Conservation (phyloP, 2,113 vertebrate genomes). For the Alligator mississippiensis region DNA sequence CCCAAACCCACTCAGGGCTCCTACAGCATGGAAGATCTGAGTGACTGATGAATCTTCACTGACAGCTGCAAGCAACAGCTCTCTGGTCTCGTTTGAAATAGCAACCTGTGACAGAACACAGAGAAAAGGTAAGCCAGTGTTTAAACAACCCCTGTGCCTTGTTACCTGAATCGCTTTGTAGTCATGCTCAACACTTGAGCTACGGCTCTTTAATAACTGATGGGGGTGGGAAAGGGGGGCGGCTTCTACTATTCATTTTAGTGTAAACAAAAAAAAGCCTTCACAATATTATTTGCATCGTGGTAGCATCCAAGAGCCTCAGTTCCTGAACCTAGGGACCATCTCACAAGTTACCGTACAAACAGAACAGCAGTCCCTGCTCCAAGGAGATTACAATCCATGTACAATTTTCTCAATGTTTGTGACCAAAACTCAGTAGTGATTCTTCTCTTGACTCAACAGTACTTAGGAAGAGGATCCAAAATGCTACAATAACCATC, state of each 20-base stretch:
- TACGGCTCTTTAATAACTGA: not conserved
- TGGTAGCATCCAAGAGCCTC: not conserved
- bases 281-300: not conserved
- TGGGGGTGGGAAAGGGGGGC: not conserved
- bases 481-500: not conserved
- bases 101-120: slow-evolving; percentile 82
- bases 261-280: not conserved
- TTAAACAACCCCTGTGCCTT: not conserved
- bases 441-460: not conserved
- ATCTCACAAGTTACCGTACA: not conserved
- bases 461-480: not conserved
- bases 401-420: not conserved
- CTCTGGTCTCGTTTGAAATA: slow-evolving; percentile 94
- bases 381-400: not conserved
- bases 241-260: not conserved
- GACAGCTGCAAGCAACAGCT: slow-evolving; percentile 91
- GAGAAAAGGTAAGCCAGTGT: fast-evolving
- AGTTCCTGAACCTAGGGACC: not conserved
- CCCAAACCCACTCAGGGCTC: slow-evolving; percentile 89
- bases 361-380: not conserved
- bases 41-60: slow-evolving; percentile 93
- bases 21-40: slow-evolving; percentile 93
- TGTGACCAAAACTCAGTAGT: not conserved
- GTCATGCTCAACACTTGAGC: not conserved
- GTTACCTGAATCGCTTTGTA: not conserved